Base-by-base conservation (phyloP, 2,888 invertebrate genomes). In the Chalcis sispes region DNA sequence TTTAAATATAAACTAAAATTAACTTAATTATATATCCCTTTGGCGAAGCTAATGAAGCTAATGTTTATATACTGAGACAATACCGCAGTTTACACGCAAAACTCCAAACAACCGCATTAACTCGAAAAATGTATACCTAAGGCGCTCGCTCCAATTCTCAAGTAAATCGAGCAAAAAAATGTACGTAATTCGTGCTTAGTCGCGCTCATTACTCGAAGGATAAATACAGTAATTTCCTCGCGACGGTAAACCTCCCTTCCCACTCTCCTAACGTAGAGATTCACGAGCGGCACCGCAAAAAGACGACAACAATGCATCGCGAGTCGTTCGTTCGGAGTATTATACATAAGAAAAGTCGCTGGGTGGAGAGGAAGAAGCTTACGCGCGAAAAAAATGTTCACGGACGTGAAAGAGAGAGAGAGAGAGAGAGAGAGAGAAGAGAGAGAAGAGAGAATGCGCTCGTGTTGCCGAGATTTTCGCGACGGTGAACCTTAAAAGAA, bases 191-290 rank as follows among this genome's bases (percentile, higher is more conserved):
- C 56, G 62, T 64, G 64, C 56, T 23, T 46, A 56, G 64, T 46
- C 46, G 46, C 58, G 20, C 56, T 72, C 72, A 72, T 72, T 65
- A 72, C 72, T 72, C 36, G 42, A 2, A 46, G 58, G 46, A 56
- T 72, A 72, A 72, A 54, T 36, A 65, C 72, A 32, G 72, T 50
- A 65, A 72, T 72, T 72, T 72, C 56, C 20, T 54, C 29, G 46
- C 48, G 40, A 20, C 13, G 50, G 8, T 27, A 32, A 8, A n/a
- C n/a, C n/a, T n/a, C n/a, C n/a, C n/a, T n/a, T n/a, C n/a, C n/a
- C n/a, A n/a, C n/a, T n/a, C n/a, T n/a, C n/a, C n/a, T n/a, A n/a
- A n/a, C n/a, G n/a, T n/a, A n/a, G n/a, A n/a, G n/a, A n/a, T n/a
- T n/a, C 3, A 29, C n/a, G 40, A 23, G 27, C 18, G 23, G 8